Conservation (phyloP, 2,888 invertebrate species). For the Eupeodes luniger region DNA sequence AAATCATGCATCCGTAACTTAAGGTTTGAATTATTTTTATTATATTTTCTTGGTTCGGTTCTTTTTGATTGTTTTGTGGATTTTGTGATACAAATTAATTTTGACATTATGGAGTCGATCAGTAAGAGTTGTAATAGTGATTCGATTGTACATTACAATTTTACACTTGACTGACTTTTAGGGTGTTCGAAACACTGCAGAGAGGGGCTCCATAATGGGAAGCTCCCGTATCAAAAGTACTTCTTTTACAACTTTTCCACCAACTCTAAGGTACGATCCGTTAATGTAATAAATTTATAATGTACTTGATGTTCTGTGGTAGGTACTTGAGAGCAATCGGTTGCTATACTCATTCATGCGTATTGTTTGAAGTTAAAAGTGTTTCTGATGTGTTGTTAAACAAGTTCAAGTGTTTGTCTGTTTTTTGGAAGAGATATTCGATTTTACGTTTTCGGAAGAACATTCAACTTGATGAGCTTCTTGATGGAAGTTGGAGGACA, state of each 20-base stretch:
- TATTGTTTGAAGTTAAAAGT: slow-evolving; percentile 37
- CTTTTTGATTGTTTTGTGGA: slow-evolving; percentile 53
- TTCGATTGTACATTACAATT: slow-evolving; percentile 68
- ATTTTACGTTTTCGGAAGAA: slow-evolving; percentile 36
- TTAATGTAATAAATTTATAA: slow-evolving; percentile 22
- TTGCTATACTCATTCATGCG: slow-evolving; percentile 55
- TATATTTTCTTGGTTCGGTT: slow-evolving; percentile 26
- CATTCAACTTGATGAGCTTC: slow-evolving; percentile 61
- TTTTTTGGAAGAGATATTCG: slow-evolving; percentile 25
- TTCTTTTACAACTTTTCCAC: slow-evolving; percentile 19
- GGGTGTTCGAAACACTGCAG: neutral
- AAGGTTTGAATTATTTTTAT: neutral
- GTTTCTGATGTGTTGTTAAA: slow-evolving; percentile 42
- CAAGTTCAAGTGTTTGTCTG: slow-evolving; percentile 74
- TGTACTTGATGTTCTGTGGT: slow-evolving; percentile 23
- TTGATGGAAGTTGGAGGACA: slow-evolving; percentile 28
- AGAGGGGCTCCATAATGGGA: slow-evolving; percentile 33
- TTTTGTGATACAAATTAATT: slow-evolving; percentile 74
- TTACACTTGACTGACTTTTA: slow-evolving; percentile 65
- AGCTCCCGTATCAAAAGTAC: slow-evolving; percentile 56
- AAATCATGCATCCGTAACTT: slow-evolving; percentile 53
- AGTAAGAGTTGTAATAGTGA: slow-evolving; percentile 24
- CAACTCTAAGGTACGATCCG: slow-evolving; percentile 51
- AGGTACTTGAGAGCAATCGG: slow-evolving; percentile 60
- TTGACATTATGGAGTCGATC: slow-evolving; percentile 74